phyloP scores from a whole-genome alignment of 2,888 invertebrate species.

The Sarcophaga variegata region DNA sequence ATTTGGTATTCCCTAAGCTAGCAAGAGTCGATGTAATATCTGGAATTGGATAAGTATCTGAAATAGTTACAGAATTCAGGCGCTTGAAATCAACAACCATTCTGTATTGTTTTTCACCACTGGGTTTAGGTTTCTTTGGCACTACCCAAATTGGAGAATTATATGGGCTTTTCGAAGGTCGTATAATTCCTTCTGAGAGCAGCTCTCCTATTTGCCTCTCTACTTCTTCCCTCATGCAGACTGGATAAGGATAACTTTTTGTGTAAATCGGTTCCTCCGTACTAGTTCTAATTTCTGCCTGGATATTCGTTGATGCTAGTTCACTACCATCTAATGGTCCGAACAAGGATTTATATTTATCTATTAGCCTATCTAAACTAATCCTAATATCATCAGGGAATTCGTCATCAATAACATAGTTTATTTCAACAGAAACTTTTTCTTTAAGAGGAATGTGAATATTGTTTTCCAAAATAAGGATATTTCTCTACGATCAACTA shows the following conservation, averaged over 20 bases:
- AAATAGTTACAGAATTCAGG: slow-evolving; percentile 66
- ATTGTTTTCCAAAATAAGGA: too few relatives aligned
- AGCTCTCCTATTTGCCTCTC: neutral
- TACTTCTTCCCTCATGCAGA: slow-evolving; percentile 1
- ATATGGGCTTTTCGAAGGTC: slow-evolving; percentile 72
- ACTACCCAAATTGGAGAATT: slow-evolving; percentile 70
- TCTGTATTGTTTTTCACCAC: slow-evolving; percentile 65
- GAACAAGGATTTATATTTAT: neutral
- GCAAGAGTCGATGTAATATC: slow-evolving; percentile 68
- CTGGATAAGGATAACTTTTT: slow-evolving; percentile 10
- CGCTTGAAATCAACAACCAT: slow-evolving; percentile 70
- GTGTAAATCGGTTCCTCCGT: slow-evolving; percentile 11
- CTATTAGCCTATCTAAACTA: neutral
- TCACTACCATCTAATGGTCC: neutral
- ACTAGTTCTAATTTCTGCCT: neutral
- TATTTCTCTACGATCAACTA: too few relatives aligned
- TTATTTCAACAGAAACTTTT: neutral
- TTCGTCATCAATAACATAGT: slow-evolving; percentile 20
- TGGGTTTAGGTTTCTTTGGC: slow-evolving; percentile 69
- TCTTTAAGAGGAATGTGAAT: too few relatives aligned
- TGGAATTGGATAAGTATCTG: slow-evolving; percentile 67
- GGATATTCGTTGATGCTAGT: neutral
- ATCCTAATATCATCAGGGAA: neutral
- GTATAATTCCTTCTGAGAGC: slow-evolving; percentile 74
- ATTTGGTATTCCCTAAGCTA: slow-evolving; percentile 67